Base-by-base conservation (phyloP, 2,113 vertebrate genomes). In the Cisticola juncidis region DNA sequence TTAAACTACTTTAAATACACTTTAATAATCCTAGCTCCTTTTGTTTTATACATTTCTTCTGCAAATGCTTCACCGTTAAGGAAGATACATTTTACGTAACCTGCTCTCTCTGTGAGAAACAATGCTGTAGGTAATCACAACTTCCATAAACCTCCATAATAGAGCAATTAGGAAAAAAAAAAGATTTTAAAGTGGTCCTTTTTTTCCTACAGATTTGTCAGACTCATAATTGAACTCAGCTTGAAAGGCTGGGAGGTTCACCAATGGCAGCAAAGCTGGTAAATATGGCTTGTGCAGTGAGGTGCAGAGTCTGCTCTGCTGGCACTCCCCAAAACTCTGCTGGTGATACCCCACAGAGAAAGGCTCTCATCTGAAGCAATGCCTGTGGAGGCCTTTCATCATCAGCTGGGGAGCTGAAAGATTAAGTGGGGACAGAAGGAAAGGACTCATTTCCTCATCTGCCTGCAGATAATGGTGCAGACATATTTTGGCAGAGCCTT, bases 1-100 rank as follows among this genome's bases (percentile, higher is more conserved):
- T 87, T 90, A 96, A 94, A 90, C 60, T 58, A 90, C 78, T 95
- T 94, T 68, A 89, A 95, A 95, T 74, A 53, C 76, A 70, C 53
- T 81, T 90, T 77, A 88, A 72, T 94, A 95, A 94, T 82, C 68
- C 60, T 14, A 48, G 53, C 77, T 91, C 66, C 40, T 95, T 94
- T 81, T 83, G 68, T 94, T 97, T 95, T 66, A 97, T 68, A 82
- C 36, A n/a, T 91, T 92, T 79, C 69, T 72, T 40, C 68, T 68
- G 86, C 81, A 92, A 96, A 92, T 56, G 84, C 38, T 95, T 95
- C 89, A 80, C 71, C 2, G 19, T 91, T 81, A 90, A 51, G 65
- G 70, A 68, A 80, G 66, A 74, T 54, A 61, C 64, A 73, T 90
- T 93, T 88, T 87, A 51, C 7, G 14, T 85, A 94, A 91, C 50